These are phyloP conservation scores for Indri indri DNA, from an alignment of 2,113 vertebrate genomes.

Conservation along the genomic window DNA sequence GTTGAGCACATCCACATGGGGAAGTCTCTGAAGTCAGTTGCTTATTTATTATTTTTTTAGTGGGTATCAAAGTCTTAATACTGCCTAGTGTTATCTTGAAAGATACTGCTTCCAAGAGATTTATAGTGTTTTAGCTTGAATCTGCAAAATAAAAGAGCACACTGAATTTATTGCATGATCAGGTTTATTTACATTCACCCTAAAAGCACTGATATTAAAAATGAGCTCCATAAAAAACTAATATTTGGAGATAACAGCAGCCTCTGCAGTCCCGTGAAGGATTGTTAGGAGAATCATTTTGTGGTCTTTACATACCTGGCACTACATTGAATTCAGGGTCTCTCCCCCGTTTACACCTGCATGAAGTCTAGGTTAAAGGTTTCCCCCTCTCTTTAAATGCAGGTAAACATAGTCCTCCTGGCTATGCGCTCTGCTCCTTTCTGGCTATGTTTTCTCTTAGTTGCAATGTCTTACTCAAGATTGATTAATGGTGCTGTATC, in stretches of 20 bases:
- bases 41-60: constrained; percentile 17
- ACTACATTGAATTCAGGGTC: neutral
- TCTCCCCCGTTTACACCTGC: neutral
- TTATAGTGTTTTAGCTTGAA: constrained; percentile 38
- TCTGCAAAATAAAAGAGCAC: constrained; percentile 54
- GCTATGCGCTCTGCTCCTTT: neutral
- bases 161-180: constrained; percentile 57
- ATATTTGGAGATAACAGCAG: constrained; percentile 17
- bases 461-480: neutral
- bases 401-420: neutral
- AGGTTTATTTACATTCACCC: constrained; percentile 63
- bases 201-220: constrained; percentile 67
- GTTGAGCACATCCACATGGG: neutral
- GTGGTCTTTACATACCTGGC: neutral
- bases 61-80: constrained; percentile 28
- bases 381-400: neutral
- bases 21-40: neutral
- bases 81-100: constrained; percentile 14
- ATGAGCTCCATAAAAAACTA: constrained; percentile 56
- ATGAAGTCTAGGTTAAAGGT: neutral
- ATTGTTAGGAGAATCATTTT: neutral
- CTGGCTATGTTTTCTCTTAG: neutral
- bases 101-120: constrained; percentile 44
- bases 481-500: neutral
- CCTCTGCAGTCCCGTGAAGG: neutral